Conservation (phyloP, 1,140 invertebrate genomes). For the Drosophila pseudoananassae region DNA sequence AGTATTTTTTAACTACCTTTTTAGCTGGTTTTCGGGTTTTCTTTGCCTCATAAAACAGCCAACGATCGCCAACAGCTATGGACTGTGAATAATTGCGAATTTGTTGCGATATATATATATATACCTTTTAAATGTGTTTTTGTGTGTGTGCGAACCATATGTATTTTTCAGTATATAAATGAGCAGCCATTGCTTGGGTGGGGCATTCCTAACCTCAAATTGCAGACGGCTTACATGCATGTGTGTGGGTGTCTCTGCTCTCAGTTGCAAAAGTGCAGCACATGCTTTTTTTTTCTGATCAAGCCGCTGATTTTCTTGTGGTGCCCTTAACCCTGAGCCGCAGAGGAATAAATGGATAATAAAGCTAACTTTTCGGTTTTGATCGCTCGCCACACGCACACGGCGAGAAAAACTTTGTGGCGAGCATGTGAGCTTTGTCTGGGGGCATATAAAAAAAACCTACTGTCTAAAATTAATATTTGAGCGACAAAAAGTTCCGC, state of each 20-base stretch:
- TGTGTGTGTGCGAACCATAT: conserved; percentile 16
- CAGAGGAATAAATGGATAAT: conserved; percentile 2
- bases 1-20: conserved; percentile 51
- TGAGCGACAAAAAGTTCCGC: conserved; percentile 69
- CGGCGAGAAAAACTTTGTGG: conserved; percentile 13
- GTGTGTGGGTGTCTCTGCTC: conserved; percentile 27
- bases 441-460: conserved; percentile 54
- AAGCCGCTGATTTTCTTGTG: conserved; percentile 38
- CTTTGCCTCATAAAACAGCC: conserved; percentile 73
- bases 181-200: conserved; percentile 77
- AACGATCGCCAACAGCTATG: conserved; percentile 72
- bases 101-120: conserved; percentile 55
- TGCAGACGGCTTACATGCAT: conserved; percentile 41
- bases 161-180: conserved; percentile 36
- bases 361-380: conserved; percentile 16
- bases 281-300: conserved; percentile 58
- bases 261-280: conserved; percentile 51
- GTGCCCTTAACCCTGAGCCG: conserved; percentile 72
- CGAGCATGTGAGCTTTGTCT: conserved; percentile 38
- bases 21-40: conserved; percentile 42
- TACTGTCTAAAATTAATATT: conserved; percentile 79
- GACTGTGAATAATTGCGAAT: conserved; percentile 78
- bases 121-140: conserved; percentile 26
- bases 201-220: conserved; percentile 82
- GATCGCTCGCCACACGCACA: conserved; percentile 35